Percentiles rank a stretch among this genome's conserved stretches.
Conservation (phyloP, 2,888 invertebrate genomes). For the Dicycla oo region DNA sequence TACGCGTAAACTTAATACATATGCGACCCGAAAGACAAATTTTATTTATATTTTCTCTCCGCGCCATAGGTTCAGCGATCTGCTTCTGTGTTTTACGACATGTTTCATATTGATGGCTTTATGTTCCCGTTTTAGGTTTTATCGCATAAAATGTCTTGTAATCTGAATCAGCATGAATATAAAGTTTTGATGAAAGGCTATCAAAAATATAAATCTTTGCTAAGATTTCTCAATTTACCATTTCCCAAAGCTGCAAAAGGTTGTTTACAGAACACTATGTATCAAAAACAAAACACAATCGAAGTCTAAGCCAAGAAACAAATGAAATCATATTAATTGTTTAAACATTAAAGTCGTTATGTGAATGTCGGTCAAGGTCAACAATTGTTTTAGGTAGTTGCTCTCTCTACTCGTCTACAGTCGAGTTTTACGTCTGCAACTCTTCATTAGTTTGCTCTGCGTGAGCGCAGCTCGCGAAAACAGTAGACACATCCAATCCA, state of each 20-base stretch:
- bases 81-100: slow-evolving; percentile 78
- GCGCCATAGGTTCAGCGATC: slow-evolving; percentile 69
- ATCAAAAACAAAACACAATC: slow-evolving; percentile 1
- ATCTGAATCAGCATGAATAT: slow-evolving; percentile 25
- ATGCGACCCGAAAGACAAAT: slow-evolving; percentile 86
- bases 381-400: slow-evolving; percentile 7
- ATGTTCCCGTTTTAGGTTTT: slow-evolving; percentile 59
- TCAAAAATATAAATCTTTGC: neutral
- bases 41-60: slow-evolving; percentile 83
- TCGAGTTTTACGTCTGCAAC: neutral
- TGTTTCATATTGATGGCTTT: slow-evolving; percentile 80
- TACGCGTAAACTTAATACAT: slow-evolving; percentile 87
- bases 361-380: slow-evolving; percentile 37
- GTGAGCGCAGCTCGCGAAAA: neutral
- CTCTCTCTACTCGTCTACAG: neutral
- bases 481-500: neutral
- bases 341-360: slow-evolving; percentile 4
- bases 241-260: neutral
- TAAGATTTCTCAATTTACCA: neutral
- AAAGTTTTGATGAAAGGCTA: neutral
- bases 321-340: neutral
- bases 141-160: slow-evolving; percentile 45
- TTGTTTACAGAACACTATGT: neutral
- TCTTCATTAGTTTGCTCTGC: neutral
- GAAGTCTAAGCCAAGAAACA: neutral